phyloP scores from a whole-genome alignment of 2,888 invertebrate genomes.

The Heliconius charithonia region DNA sequence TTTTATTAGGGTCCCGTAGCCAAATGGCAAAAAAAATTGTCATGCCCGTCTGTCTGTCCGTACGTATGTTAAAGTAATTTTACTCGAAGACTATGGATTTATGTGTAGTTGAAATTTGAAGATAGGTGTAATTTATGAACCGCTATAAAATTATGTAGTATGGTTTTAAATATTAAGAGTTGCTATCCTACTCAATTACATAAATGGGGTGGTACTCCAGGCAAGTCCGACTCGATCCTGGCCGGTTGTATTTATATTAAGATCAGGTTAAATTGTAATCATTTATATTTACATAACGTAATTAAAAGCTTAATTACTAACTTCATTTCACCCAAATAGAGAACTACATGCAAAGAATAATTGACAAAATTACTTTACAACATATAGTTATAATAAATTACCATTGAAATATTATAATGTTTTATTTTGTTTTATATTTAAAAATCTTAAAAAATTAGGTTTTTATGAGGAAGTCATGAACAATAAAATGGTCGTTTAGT shows the following conservation, averaged over 20 bases:
- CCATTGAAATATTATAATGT: background rate
- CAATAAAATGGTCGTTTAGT: conserved; percentile 28
- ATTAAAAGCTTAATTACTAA: background rate
- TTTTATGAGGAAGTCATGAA: conserved; percentile 26
- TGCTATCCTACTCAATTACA: no score
- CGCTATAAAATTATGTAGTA: no score
- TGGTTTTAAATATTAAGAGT: no score
- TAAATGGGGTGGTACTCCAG: no score
- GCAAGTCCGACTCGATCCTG: no score
- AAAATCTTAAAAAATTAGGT: background rate
- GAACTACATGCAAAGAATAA: background rate
- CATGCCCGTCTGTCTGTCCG: no score
- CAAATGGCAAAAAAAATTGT: no score
- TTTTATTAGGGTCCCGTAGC: background rate
- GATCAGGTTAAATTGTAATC: background rate
- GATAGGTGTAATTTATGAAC: no score
- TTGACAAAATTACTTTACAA: background rate
- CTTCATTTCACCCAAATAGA: background rate
- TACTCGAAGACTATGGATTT: no score
- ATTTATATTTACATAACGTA: background rate
- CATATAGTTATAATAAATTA: background rate
- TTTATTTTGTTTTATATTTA: background rate
- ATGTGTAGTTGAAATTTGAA: no score
- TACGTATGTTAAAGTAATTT: no score
- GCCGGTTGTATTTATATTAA: background rate